Evolutionary conservation across 2,113 vertebrate species (phyloP), one percentile per base, ranked within the genome.

Genomic region (Isurus oxyrinchus): DNA sequence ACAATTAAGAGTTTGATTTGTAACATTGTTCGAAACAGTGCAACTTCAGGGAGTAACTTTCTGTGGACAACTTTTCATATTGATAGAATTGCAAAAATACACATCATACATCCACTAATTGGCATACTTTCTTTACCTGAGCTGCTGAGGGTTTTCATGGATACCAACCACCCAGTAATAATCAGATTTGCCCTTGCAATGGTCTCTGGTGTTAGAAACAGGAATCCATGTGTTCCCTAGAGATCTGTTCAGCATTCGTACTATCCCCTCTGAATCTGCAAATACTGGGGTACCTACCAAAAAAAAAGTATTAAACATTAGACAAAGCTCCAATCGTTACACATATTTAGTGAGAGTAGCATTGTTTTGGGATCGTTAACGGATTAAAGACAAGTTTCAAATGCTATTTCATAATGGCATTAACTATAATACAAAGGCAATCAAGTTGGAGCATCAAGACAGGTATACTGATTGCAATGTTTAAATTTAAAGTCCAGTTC

Each of bases 101-200:
- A 96, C 49, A 96, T 23, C 7, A 61, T 35, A 59, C 8, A 67
- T 93, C 81, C 84, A 31, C 19, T 96, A 61, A 96, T 14, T 23
- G 19, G 40, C 53, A 84, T 88, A 44, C 13, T 49, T 61, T 13
- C 97, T 96, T 94, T 96, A 99, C 99, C 99, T 98, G 97, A 99
- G 98, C 97, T 99, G 99, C 97, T 99, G 99, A 10, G 99, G 99
- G 90, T 98, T 98, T 97, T 99, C 99, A 57, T 99, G 99, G 79
- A 99, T 96, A 8, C 99, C 99, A 27, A 99, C 98, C 13, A 99
- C 98, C 99, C 99, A 99, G 23, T 98, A 99, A 97, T 99, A 98
- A 96, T 99, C 99, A 0, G 99, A 99, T 96, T 98, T 99, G 91
- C 99, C 99, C 97, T 99, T 99, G 97, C 99, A 99, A 95, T 98